Evolutionary conservation across 2,113 vertebrate species (phyloP), one percentile per base, ranked within the genome.

Genomic region (Corythaixoides concolor): DNA sequence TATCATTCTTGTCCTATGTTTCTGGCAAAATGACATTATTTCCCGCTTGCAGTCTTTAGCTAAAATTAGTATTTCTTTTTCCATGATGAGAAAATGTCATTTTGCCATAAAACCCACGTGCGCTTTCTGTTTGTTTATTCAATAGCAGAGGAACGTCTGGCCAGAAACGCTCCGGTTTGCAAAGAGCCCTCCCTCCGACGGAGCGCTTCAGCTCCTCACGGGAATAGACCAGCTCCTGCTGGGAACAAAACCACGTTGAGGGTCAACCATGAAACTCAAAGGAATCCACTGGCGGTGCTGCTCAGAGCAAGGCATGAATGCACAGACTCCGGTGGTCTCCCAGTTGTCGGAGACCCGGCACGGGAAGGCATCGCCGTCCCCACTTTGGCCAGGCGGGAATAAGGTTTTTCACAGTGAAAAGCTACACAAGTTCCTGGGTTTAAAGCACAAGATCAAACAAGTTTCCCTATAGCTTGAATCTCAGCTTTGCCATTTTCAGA

Each of bases 71-170:
- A 62, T 33, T 90, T 92, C 60, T 86, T 92, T 94, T 77, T 79
- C 33, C 24, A 11, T 9, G 27, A 88, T 2, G 43, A 90, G 62
- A 88, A 80, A 91, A 94, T 70, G 50, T 82, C 87, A 75, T 43
- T 95, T 82, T 96, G 74, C 92, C 88, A 79, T n/a, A 59, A 11
- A 90, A 64, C 78, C 78, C 85, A 90, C 27, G 73, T 63, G 92
- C 2, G 15, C 35, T 88, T 66, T 87, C 89, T 33, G 37, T 41
- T 76, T 93, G 85, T 88, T 97, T 85, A 72, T 77, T 82, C 85
- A 94, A 95, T 11, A 94, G 88, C 53, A 55, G 66, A 68, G 62
- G 63, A 94, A 79, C 3, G 0, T 45, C 70, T 88, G 2, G 6
- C 87, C 94, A 95, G 92, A n/a, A 85, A 72, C 0, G 0, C 45